phyloP scores from a whole-genome alignment of 2,888 invertebrate species.

The Dolomedes plantarius region DNA sequence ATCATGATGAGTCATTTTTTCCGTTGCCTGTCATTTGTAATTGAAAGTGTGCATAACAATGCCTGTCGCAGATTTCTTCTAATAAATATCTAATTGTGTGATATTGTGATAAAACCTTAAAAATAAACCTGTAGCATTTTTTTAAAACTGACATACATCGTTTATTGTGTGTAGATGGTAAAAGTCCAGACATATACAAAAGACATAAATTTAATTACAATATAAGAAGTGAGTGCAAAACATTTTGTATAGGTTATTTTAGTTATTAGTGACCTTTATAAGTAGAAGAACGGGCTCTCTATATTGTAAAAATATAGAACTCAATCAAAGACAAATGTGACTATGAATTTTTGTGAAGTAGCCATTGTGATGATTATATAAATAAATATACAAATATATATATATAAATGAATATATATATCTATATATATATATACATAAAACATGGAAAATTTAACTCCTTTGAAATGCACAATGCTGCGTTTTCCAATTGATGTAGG shows the following conservation, averaged over 20 bases:
- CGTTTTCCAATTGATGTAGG: constrained; percentile 50
- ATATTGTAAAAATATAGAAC: constrained; percentile 26
- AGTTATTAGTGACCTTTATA: constrained; percentile 38
- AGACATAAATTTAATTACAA: not conserved
- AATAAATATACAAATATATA: constrained; percentile 33
- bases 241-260: constrained; percentile 41
- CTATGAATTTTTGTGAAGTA: constrained; percentile 41
- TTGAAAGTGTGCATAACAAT: not conserved
- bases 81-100: constrained; percentile 54
- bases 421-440: constrained; percentile 18
- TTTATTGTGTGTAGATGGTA: constrained; percentile 30
- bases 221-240: not conserved
- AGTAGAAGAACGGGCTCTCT: constrained; percentile 31
- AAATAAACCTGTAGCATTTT: constrained; percentile 57
- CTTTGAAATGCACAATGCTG: constrained; percentile 36
- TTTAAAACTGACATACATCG: constrained; percentile 56
- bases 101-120: constrained; percentile 57
- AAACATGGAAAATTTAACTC: constrained; percentile 36
- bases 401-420: constrained; percentile 19
- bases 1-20: not conserved
- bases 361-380: constrained; percentile 18
- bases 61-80: constrained; percentile 23
- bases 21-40: not conserved
- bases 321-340: constrained; percentile 46
- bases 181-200: not conserved